These are phyloP conservation scores for Polyommatus iphigenia DNA, from an alignment of 2,888 invertebrate species.

Conservation along the genomic window DNA sequence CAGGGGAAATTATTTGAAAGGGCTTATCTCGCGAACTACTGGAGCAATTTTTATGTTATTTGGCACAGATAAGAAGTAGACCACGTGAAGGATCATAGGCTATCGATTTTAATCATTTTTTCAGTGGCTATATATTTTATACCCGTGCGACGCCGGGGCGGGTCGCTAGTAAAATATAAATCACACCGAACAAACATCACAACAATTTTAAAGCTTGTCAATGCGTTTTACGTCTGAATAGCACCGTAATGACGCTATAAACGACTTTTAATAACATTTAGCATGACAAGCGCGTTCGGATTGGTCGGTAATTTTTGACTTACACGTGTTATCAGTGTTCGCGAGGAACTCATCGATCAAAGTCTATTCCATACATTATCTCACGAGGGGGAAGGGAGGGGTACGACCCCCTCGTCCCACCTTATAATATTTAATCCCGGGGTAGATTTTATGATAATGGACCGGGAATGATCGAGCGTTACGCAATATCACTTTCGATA, in stretches of 20 bases:
- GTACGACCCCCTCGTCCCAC: slow-evolving; percentile 46
- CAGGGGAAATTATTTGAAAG: too few relatives aligned
- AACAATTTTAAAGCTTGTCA: background rate
- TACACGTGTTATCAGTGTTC: slow-evolving; percentile 36
- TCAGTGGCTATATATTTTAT: too few relatives aligned
- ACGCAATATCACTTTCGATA: slow-evolving; percentile 32
- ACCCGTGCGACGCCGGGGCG: too few relatives aligned
- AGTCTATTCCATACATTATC: slow-evolving; percentile 49
- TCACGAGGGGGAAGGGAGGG: slow-evolving; percentile 35
- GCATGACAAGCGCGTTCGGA: background rate
- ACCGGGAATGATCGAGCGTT: slow-evolving; percentile 55
- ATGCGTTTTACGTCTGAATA: background rate
- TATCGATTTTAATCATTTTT: too few relatives aligned
- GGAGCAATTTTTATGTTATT: too few relatives aligned
- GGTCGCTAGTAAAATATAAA: background rate
- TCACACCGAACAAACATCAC: background rate
- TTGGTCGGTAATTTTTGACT: slow-evolving; percentile 34
- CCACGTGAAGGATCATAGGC: too few relatives aligned
- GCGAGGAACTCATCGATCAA: slow-evolving; percentile 55
- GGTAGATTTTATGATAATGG: slow-evolving; percentile 58
- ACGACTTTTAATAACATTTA: slow-evolving; percentile 22
- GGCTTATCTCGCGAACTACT: too few relatives aligned
- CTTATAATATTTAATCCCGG: slow-evolving; percentile 55
- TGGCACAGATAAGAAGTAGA: too few relatives aligned
- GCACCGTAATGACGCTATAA: background rate